Evolutionary conservation across 2,888 invertebrate species (phyloP), one percentile per base, ranked within the genome.

Genomic region (Drosophila anceps): DNA sequence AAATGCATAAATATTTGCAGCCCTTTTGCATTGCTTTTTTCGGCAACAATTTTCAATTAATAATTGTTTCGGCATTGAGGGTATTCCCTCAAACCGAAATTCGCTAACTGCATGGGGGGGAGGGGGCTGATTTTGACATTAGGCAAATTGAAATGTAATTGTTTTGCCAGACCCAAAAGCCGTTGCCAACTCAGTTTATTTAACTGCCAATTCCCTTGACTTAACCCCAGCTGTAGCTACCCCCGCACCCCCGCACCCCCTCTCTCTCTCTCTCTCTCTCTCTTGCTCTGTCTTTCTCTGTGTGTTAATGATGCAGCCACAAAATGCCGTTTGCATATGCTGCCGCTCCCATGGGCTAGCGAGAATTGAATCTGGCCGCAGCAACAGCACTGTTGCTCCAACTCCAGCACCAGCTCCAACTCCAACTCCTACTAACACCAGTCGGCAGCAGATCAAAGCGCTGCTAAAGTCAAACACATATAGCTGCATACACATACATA

Each of bases 91-190:
- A 35, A 37, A 46, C 44, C 51, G n/a, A 35, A 29, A 44, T 61
- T 50, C 15, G 24, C 4, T 12, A 58, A 76, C 54, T 63, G 58
- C 44, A 64, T 69, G 35, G n/a, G 12, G 2, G 15, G 29, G 4
- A 24, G 24, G 29, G 48, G 69, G 69, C 84, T 85, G 84, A 84
- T 84, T 85, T 76, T 85, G 84, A 85, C 89, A 84, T 76, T 68
- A 51, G 69, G 73, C 76, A 87, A 87, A 87, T 87, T 87, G 88
- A 87, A 88, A 85, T 90, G 86, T 90, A 87, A 87, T 87, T 87
- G 86, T 87, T 90, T 90, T 74, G 72, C 72, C 83, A 75, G 81
- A 59, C 68, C 50, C 67, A 27, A 48, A 18, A 46, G 46, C 46
- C 46, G 46, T 24, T 46, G 46, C 58, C 60, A 70, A 55, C 63